phyloP scores from a whole-genome alignment of 2,888 invertebrate genomes.

The Vanessa cardui region DNA sequence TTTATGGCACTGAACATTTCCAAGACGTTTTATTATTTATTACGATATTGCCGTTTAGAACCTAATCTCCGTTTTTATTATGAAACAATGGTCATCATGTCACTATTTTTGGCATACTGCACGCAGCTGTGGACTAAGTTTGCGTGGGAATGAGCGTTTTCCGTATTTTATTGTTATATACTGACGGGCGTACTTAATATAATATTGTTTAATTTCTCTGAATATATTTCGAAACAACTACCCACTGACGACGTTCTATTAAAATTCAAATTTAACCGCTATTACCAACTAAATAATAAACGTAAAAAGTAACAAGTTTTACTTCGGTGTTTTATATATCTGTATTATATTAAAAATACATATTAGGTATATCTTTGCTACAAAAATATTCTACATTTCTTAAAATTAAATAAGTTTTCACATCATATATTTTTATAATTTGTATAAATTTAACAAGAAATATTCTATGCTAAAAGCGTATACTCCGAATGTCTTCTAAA shows the following conservation, averaged over 20 bases:
- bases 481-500: not conserved
- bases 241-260: not conserved
- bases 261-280: not conserved
- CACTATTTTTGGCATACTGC: slow-evolving; percentile 76
- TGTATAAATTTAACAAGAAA: too few species aligned
- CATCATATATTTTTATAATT: not conserved
- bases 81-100: slow-evolving; percentile 76
- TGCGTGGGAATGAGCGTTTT: slow-evolving; percentile 66
- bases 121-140: slow-evolving; percentile 64
- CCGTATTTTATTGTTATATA: slow-evolving; percentile 19
- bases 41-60: slow-evolving; percentile 80
- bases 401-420: not conserved
- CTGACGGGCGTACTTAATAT: slow-evolving; percentile 3
- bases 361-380: too few species aligned
- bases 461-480: not conserved
- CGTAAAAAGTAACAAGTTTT: too few species aligned
- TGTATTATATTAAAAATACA: too few species aligned
- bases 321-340: too few species aligned
- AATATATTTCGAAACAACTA: not conserved
- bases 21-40: slow-evolving; percentile 80
- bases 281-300: not conserved
- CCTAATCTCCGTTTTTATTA: slow-evolving; percentile 80
- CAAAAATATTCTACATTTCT: not conserved
- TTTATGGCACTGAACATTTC: slow-evolving; percentile 80
- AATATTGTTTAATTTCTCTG: slow-evolving; percentile 13